Evolutionary conservation across 2,113 vertebrate species (phyloP).

Genomic region (Phyllostomus hastatus): DNA sequence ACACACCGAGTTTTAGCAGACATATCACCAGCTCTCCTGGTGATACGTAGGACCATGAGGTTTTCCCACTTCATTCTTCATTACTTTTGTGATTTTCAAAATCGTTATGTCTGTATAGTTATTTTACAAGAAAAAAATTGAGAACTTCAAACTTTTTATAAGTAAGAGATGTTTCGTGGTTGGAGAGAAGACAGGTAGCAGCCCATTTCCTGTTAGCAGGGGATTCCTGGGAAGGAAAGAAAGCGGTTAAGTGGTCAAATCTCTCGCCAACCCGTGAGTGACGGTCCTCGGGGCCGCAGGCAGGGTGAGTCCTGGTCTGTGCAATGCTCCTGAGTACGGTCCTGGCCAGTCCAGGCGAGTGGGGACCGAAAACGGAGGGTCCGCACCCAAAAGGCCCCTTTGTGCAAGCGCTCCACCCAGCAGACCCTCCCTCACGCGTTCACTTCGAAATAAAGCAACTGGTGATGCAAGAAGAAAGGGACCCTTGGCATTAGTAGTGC

Average conservation of each 20-base stretch:
- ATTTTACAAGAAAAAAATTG: neutral
- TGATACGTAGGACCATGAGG: neutral
- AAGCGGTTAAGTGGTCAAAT: neutral
- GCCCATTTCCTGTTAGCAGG: neutral
- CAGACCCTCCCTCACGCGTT: neutral
- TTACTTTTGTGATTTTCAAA: neutral
- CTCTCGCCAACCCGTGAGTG: neutral
- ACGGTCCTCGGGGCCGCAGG: too few relatives aligned
- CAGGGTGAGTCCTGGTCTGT: too few relatives aligned
- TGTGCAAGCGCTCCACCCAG: neutral
- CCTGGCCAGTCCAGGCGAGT: neutral
- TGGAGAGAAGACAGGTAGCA: neutral
- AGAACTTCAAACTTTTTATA: neutral
- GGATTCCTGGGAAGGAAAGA: neutral
- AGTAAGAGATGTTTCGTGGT: neutral
- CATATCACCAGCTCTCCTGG: neutral
- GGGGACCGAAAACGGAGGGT: neutral
- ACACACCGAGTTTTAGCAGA: neutral
- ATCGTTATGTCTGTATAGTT: neutral
- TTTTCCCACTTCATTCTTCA: neutral
- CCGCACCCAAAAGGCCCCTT: neutral
- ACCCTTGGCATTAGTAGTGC: neutral
- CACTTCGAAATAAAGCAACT: neutral
- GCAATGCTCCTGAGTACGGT: neutral
- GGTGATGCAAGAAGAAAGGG: neutral